A percentile compares a stretch with the other conserved stretches of the same genome.
phyloP scores from a whole-genome alignment of 2,113 vertebrate genomes.

The Gnathonemus echidnorhynchus region DNA sequence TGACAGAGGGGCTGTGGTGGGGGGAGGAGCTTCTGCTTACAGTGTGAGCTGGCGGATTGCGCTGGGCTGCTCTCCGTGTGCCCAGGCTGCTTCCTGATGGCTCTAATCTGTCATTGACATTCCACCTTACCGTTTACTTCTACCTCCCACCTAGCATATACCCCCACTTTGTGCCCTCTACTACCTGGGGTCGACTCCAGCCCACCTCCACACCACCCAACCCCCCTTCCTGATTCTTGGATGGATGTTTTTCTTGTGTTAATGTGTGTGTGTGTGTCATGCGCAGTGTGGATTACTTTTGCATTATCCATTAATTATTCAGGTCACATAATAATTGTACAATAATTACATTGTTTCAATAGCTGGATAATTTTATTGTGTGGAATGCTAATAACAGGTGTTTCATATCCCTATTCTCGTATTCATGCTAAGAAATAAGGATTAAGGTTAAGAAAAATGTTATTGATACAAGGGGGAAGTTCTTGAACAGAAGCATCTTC shows the following conservation, averaged over 20 bases:
- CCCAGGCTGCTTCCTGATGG: neutral
- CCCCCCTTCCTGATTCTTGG: neutral
- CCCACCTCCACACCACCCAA: too few species aligned
- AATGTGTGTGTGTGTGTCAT: neutral
- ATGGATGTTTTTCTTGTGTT: neutral
- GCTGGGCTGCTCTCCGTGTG: neutral
- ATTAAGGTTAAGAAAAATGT: neutral
- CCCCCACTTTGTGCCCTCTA: neutral
- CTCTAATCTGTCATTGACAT: neutral
- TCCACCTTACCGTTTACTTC: neutral
- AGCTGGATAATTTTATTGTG: neutral
- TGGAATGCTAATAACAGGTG: neutral
- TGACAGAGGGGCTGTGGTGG: neutral
- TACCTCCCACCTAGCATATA: neutral
- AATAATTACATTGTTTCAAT: neutral
- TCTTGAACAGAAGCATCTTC: neutral
- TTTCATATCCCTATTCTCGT: neutral
- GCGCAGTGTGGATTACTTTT: neutral
- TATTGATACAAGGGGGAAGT: neutral
- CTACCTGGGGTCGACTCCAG: neutral
- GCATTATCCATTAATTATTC: neutral
- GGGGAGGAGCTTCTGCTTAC: neutral
- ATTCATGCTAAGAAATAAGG: neutral
- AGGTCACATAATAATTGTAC: neutral
- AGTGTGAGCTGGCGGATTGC: neutral